Evolutionary conservation across 2,888 invertebrate genomes (phyloP).

Genomic region (Magallana nippona): DNA sequence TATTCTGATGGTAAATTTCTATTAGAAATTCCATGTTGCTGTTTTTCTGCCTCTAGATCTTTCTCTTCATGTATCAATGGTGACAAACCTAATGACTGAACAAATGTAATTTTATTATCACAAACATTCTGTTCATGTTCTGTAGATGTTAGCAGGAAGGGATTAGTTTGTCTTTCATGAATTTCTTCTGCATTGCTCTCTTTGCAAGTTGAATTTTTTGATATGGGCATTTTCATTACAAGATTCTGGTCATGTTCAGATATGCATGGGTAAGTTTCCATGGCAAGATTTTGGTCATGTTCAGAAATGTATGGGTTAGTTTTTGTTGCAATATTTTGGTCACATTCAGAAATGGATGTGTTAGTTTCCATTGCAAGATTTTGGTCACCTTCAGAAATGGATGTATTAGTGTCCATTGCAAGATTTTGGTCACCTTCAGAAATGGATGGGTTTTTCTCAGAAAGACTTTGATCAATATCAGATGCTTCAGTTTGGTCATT

Average conservation of each 20-base stretch:
- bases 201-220: not conserved
- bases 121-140: not conserved
- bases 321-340: too few relatives aligned
- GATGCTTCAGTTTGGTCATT: too few relatives aligned
- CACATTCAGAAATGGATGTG: too few relatives aligned
- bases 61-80: not conserved
- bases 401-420: too few relatives aligned
- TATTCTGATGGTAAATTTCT: not conserved
- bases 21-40: not conserved
- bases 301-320: not conserved
- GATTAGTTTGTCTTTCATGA: not conserved
- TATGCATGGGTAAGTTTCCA: not conserved
- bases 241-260: not conserved
- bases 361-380: too few relatives aligned
- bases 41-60: not conserved
- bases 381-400: too few relatives aligned
- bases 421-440: too few relatives aligned
- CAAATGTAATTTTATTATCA: not conserved
- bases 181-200: not conserved
- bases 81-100: slow-evolving; percentile 5
- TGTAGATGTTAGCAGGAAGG: not conserved
- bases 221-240: not conserved
- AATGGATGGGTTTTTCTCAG: too few relatives aligned
- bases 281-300: not conserved
- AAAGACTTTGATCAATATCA: too few relatives aligned